A percentile compares a stretch with the other conserved stretches of the same genome.
Conservation (phyloP, 1,140 invertebrate species). For the Drosophila funebris region DNA sequence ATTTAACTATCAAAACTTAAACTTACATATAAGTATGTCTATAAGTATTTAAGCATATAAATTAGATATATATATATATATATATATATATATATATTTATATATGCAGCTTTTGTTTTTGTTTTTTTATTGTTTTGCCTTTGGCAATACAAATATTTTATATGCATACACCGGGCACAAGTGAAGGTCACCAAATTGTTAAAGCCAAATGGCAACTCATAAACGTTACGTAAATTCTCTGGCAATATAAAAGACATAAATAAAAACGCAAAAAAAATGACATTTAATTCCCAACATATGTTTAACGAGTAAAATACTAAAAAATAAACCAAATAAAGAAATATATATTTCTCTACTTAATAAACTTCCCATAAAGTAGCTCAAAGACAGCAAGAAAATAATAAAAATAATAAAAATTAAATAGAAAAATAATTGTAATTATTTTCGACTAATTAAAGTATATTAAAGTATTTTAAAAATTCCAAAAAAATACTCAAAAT, state of each 20-base stretch:
- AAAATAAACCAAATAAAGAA: no score
- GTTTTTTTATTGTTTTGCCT: conserved; percentile 51
- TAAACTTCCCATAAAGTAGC: not conserved
- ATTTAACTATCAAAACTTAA: conserved; percentile 36
- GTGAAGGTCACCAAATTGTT: conserved; percentile 52
- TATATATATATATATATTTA: conserved; percentile 16
- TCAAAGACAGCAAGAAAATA: not conserved
- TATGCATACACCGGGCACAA: conserved; percentile 20
- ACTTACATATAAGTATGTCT: no score
- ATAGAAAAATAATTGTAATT: not conserved
- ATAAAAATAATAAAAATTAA: not conserved
- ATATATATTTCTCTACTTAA: not conserved
- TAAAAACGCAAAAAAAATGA: conserved; percentile 7
- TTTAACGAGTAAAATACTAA: not conserved
- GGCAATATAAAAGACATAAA: conserved; percentile 33
- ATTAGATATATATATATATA: not conserved
- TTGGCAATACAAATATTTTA: conserved; percentile 37
- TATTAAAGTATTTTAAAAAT: no score
- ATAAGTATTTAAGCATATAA: conserved; percentile 6
- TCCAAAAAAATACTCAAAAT: no score
- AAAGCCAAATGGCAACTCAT: conserved; percentile 57
- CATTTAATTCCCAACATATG: conserved; percentile 23
- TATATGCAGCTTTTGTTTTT: conserved; percentile 5
- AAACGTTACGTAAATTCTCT: conserved; percentile 61
- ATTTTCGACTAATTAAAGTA: no score